Percentiles rank a stretch among this genome's conserved stretches.
Conservation (phyloP, 2,797 vertebrate species). For the Acanthornis magna region DNA sequence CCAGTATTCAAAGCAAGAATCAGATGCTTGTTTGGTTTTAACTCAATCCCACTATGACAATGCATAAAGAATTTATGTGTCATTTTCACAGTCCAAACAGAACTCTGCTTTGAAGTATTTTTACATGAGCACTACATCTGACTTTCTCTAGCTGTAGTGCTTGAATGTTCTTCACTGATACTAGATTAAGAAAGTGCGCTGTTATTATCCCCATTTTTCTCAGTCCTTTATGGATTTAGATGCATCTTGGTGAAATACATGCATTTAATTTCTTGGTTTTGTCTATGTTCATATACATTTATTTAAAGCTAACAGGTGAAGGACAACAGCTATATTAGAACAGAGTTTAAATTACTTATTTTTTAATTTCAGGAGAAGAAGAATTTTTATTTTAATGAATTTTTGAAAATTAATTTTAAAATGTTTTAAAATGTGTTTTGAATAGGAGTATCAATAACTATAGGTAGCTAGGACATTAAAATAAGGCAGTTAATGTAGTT, state of each 20-base stretch:
- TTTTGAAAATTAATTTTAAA: not conserved
- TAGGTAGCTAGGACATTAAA: not conserved
- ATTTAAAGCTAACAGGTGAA: not conserved
- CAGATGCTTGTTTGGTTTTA: conserved; percentile 17
- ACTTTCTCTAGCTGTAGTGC: not conserved
- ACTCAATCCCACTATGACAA: not conserved
- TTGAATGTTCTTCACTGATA: not conserved
- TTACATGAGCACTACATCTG: not conserved
- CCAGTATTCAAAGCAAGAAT: conserved; percentile 2
- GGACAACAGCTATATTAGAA: not conserved
- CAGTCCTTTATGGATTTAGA: not conserved
- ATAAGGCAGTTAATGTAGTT: not conserved
- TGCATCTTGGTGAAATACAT: not conserved
- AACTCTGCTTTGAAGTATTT: conserved; percentile 12
- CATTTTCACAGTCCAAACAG: not conserved
- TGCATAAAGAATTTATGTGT: not conserved
- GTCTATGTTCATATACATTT: not conserved
- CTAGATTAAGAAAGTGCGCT: not conserved
- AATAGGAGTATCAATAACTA: not conserved
- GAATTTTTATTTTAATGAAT: not conserved
- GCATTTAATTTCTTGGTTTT: not conserved
- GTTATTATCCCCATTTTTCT: not conserved
- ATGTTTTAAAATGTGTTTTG: not conserved
- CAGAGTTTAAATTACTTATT: not conserved
- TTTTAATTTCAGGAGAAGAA: not conserved